phyloP scores from a whole-genome alignment of 2,888 invertebrate genomes.

The Acleris sparsana region DNA sequence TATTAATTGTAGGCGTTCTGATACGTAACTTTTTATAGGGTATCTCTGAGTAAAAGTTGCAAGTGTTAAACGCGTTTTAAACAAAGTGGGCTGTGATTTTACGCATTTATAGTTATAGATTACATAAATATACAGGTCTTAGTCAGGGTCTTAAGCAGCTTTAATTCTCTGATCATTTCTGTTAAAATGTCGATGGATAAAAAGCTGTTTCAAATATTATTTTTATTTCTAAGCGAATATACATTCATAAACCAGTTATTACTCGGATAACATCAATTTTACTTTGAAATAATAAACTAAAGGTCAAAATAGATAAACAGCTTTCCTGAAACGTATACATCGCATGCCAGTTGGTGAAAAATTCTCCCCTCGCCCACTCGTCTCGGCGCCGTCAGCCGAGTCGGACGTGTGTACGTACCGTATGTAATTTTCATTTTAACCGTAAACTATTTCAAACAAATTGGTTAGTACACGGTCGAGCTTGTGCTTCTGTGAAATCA shows the following conservation, averaged over 20 bases:
- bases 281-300: conserved; percentile 28
- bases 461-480: conserved; percentile 12
- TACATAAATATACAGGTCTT: too few relatives aligned
- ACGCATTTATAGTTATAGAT: too few relatives aligned
- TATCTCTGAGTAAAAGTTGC: too few relatives aligned
- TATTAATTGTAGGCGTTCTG: too few relatives aligned
- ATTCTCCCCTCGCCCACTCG: conserved; percentile 27
- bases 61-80: too few relatives aligned
- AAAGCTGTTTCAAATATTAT: too few relatives aligned
- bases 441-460: conserved; percentile 13
- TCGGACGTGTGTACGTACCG: conserved; percentile 4
- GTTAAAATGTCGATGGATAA: too few relatives aligned
- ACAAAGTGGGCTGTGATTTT: too few relatives aligned
- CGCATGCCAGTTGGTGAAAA: background rate
- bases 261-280: conserved; percentile 12
- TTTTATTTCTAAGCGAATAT: background rate
- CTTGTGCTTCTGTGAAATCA: conserved; percentile 48
- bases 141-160: too few relatives aligned
- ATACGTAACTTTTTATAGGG: too few relatives aligned
- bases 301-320: conserved; percentile 31
- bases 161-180: too few relatives aligned
- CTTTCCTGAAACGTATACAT: conserved; percentile 35
- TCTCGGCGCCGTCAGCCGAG: conserved; percentile 3
- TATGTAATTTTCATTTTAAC: background rate
- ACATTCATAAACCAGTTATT: conserved; percentile 3